Percentiles rank a stretch among this genome's conserved stretches.
phyloP scores from a whole-genome alignment of 1,140 invertebrate species.

The Lycorma delicatula region DNA sequence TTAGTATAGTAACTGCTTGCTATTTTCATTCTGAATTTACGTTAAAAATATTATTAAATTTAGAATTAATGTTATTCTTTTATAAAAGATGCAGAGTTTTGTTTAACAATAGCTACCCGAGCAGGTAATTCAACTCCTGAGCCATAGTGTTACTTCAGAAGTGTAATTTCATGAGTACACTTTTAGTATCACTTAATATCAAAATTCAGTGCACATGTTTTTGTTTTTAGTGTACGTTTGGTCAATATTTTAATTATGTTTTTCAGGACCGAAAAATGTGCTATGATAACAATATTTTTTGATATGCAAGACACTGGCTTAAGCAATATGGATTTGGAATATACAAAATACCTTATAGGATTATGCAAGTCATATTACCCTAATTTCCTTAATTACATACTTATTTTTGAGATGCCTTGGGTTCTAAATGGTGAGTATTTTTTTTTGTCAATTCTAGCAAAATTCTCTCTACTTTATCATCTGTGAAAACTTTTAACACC shows the following conservation, averaged over 20 bases:
- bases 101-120: too few relatives aligned
- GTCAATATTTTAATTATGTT: not conserved
- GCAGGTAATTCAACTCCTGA: not conserved
- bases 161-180: not conserved
- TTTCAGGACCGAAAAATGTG: constrained; percentile 58
- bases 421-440: constrained; percentile 65
- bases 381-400: constrained; percentile 79
- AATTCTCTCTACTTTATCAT: too few relatives aligned
- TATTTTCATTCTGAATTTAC: too few relatives aligned
- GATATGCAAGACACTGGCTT: constrained; percentile 81
- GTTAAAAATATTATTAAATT: too few relatives aligned
- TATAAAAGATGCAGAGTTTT: too few relatives aligned
- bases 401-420: constrained; percentile 94
- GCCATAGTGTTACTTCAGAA: not conserved
- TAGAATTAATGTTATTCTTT: too few relatives aligned
- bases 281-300: constrained; percentile 76
- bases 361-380: constrained; percentile 88
- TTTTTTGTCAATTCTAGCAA: too few relatives aligned
- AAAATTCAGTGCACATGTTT: too few relatives aligned
- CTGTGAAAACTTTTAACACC: too few relatives aligned
- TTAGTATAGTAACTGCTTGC: too few relatives aligned
- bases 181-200: too few relatives aligned
- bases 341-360: constrained; percentile 74
- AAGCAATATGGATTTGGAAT: constrained; percentile 81
- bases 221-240: not conserved